Percentiles rank a stretch among this genome's conserved stretches.
Conservation (phyloP, 2,797 vertebrate species). For the Manis pentadactyla region DNA sequence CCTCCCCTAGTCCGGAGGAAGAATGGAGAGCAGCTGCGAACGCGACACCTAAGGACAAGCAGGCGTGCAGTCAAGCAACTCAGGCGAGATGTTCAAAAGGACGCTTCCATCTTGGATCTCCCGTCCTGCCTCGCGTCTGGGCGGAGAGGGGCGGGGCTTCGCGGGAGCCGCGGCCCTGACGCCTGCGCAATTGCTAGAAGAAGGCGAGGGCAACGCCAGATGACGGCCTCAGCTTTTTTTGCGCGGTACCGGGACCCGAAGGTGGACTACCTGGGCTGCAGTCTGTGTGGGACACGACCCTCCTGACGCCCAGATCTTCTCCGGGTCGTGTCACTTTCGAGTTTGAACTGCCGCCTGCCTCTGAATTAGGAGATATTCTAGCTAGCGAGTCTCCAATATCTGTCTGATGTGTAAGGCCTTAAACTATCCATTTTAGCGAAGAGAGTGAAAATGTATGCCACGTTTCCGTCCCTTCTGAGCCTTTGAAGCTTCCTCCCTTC, state of each 20-base stretch:
- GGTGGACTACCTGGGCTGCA: fast-evolving
- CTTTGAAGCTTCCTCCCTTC: too few relatives aligned
- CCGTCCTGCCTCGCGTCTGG: conserved; percentile 87
- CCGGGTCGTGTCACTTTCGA: neutral
- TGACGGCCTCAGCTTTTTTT: too few relatives aligned
- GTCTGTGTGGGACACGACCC: too few relatives aligned
- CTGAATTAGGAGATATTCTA: neutral
- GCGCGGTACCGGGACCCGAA: too few relatives aligned
- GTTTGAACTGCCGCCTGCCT: neutral
- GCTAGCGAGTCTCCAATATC: too few relatives aligned
- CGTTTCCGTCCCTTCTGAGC: too few relatives aligned
- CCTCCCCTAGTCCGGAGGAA: conserved; percentile 11
- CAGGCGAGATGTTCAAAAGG: conserved; percentile 88
- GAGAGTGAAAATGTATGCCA: too few relatives aligned
- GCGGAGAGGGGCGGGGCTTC: neutral
- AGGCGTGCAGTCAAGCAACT: neutral
- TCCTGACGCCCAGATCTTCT: neutral
- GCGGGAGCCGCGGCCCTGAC: neutral
- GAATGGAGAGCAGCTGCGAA: neutral
- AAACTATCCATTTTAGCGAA: too few relatives aligned
- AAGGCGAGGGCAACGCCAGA: fast-evolving
- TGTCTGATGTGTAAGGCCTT: too few relatives aligned
- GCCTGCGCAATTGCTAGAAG: neutral
- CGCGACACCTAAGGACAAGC: neutral
- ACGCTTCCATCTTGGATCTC: conserved; percentile 94